Percentiles rank a stretch among this genome's conserved stretches.
phyloP scores from a whole-genome alignment of 2,113 vertebrate genomes.

The Mola mola region DNA sequence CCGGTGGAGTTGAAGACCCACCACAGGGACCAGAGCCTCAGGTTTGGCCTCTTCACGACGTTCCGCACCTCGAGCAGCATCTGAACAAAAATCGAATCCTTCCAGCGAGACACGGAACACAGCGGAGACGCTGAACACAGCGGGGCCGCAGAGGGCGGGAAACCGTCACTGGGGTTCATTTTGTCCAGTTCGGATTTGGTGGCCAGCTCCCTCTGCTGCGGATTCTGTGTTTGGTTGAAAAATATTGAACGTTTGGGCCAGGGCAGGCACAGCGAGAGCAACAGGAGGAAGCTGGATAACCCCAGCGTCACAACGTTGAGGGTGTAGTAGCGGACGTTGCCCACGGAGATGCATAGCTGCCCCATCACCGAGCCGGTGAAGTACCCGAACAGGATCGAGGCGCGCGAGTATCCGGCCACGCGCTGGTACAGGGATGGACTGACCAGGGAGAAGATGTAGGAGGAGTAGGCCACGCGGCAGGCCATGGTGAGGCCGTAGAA shows the following conservation, averaged over 20 bases:
- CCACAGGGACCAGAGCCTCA: slow-evolving; percentile 95
- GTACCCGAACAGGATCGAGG: slow-evolving; percentile 88
- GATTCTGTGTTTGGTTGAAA: slow-evolving; percentile 80
- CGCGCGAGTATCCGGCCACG: slow-evolving; percentile 90
- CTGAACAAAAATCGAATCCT: slow-evolving; percentile 72
- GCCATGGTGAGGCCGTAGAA: slow-evolving; percentile 95
- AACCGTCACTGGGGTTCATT: slow-evolving; percentile 41
- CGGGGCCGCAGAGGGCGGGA: neutral
- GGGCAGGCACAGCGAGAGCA: slow-evolving; percentile 87
- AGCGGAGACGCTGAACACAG: neutral
- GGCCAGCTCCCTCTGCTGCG: slow-evolving; percentile 60
- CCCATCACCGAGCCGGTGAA: slow-evolving; percentile 93
- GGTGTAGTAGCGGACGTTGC: slow-evolving; percentile 62
- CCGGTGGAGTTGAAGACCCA: slow-evolving; percentile 94
- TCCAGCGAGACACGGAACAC: slow-evolving; percentile 57
- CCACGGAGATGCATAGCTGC: slow-evolving; percentile 85
- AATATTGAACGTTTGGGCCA: slow-evolving; percentile 90
- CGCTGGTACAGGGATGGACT: slow-evolving; percentile 86
- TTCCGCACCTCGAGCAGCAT: slow-evolving; percentile 85
- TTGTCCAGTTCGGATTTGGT: slow-evolving; percentile 70
- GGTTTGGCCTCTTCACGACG: slow-evolving; percentile 74
- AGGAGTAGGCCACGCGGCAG: slow-evolving; percentile 93
- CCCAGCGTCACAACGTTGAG: slow-evolving; percentile 87
- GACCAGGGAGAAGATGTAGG: slow-evolving; percentile 96
- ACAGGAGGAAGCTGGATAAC: slow-evolving; percentile 85